Base-by-base conservation (phyloP, 2,797 vertebrate genomes). In the Onychomys leucogaster region DNA sequence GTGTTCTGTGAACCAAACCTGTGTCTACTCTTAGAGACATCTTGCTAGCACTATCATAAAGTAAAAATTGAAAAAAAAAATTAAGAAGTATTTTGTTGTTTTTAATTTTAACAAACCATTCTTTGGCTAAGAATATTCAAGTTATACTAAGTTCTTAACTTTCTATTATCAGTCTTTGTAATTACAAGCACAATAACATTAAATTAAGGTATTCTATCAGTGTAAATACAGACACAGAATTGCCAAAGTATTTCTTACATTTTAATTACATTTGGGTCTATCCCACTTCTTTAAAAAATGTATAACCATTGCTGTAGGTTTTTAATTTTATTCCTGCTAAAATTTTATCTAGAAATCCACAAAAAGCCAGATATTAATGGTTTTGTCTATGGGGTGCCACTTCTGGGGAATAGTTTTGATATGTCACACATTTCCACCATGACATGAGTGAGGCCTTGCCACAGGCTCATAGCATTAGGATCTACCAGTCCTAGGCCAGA, bases 221-320 rank as follows among this genome's bases (percentile, higher is more conserved):
- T 52, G 13, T 9, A 52, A 52, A 52, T 52, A 52, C 52, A 52
- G 52, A 52, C 52, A 52, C 9, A 86, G 52, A 4, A 52, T 92
- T 97, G 25, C 55, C 19, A 95, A 63, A 69, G 78, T 84, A 52
- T 94, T 76, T 83, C 27, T 78, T 95, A n/a, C 32, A 84, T 81
- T 93, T 87, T 34, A 77, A 41, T 81, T 21, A 25, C 1, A 89
- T 85, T 59, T 84, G 77, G 3, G 8, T 52, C 91, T 73, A 78
- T 65, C 29, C 61, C 89, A 32, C 9, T 34, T 73, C 77, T 25
- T 21, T 81, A 34, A 73, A 21, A 73, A 34, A 90, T 6, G 57
- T 81, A 11, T 2, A 91, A 61, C n/a, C 0, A 6, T 94, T 73
- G 94, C 1, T 52, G 25, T 81, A 91, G 55, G 87, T 27, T 5